A percentile compares a stretch with the other conserved stretches of the same genome.
Conservation (phyloP, 1,140 invertebrate species). For the Ceratina japonica region DNA sequence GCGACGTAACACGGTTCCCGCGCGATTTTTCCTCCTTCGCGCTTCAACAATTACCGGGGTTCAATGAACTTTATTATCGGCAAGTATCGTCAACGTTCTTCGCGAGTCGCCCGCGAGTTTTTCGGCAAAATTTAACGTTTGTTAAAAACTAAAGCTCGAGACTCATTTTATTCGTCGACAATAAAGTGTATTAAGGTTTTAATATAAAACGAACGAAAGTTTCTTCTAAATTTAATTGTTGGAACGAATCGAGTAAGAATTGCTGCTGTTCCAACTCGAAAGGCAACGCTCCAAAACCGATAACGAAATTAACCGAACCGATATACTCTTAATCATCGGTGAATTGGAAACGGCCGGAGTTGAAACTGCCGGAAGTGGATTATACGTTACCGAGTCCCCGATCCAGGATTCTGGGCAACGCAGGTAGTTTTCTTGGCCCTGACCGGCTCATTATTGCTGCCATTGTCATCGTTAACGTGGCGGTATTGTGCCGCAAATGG, state of each 20-base stretch:
- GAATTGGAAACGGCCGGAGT: conserved; percentile 3
- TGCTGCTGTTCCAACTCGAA: no score
- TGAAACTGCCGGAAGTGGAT: neutral
- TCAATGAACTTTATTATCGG: conserved; percentile 30
- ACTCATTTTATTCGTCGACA: no score
- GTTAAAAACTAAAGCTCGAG: no score
- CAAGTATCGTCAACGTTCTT: neutral
- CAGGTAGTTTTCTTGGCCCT: conserved; percentile 63
- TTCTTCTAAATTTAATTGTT: no score
- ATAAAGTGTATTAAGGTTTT: no score
- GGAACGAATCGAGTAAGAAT: no score
- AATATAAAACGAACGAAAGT: no score
- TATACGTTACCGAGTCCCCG: neutral
- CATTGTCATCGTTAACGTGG: conserved; percentile 66
- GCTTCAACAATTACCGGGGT: conserved; percentile 29
- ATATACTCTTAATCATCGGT: neutral
- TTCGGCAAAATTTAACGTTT: no score
- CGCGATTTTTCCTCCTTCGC: conserved; percentile 44
- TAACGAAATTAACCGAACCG: neutral
- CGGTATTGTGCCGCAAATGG: conserved; percentile 64
- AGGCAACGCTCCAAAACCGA: neutral
- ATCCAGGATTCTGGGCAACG: conserved; percentile 9
- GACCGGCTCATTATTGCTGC: conserved; percentile 56
- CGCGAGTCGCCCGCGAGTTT: neutral
- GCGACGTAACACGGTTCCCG: conserved; percentile 37